phyloP scores from a whole-genome alignment of 2,888 invertebrate genomes.

The Hyppa rectilinea region DNA sequence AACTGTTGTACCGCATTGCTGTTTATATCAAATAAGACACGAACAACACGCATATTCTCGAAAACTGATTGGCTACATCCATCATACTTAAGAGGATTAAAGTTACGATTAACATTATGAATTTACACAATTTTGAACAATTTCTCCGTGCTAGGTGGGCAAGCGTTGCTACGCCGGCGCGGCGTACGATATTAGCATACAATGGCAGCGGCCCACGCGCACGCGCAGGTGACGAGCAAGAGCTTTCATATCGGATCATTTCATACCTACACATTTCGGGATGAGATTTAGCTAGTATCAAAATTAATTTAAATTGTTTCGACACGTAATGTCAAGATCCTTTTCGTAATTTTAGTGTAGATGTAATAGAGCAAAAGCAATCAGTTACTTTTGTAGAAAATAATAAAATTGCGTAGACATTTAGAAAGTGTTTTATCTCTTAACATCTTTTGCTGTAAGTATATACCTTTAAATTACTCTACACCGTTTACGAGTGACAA shows the following conservation, averaged over 20 bases:
- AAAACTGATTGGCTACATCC: constrained; percentile 66
- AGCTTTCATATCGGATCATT: constrained; percentile 70
- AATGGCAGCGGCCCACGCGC: constrained; percentile 79
- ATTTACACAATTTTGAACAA: constrained; percentile 78
- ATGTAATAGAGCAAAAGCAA: constrained; percentile 11
- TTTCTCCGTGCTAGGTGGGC: constrained; percentile 75
- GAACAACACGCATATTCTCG: constrained; percentile 34
- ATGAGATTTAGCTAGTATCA: constrained; percentile 61
- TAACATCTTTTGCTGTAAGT: constrained; percentile 47
- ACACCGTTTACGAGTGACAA: constrained; percentile 62
- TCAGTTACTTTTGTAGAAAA: constrained; percentile 8
- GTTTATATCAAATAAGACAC: constrained; percentile 22
- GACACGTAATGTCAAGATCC: constrained; percentile 24
- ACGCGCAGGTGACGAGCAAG: constrained; percentile 84
- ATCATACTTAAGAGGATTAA: constrained; percentile 66
- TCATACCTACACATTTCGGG: constrained; percentile 59
- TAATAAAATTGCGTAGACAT: constrained; percentile 32
- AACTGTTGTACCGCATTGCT: constrained; percentile 14
- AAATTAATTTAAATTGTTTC: constrained; percentile 56
- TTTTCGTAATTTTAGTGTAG: not conserved
- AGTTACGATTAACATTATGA: constrained; percentile 68
- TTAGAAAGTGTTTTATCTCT: constrained; percentile 61
- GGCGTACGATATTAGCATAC: constrained; percentile 77
- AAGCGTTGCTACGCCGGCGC: constrained; percentile 66
- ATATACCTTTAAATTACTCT: constrained; percentile 52